These are phyloP conservation scores for Plectrocnemia conspersa DNA, from an alignment of 1,140 invertebrate genomes.

Conservation along the genomic window DNA sequence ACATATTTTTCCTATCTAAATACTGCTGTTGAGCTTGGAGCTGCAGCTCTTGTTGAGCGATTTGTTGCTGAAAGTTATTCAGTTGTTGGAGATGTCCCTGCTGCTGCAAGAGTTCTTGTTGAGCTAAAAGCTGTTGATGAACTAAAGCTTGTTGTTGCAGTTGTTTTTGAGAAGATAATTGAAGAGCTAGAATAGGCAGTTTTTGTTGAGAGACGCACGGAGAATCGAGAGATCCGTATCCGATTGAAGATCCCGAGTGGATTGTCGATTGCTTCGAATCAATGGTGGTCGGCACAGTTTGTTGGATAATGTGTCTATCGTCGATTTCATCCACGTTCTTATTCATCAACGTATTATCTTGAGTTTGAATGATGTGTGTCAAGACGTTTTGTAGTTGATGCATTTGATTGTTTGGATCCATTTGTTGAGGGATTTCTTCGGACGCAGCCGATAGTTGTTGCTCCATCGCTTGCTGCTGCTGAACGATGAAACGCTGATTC, in stretches of 20 bases:
- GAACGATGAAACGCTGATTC: constrained; percentile 32
- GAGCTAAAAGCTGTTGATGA: constrained; percentile 40
- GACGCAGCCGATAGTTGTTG: constrained; percentile 38
- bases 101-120: constrained; percentile 47
- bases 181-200: constrained; percentile 44
- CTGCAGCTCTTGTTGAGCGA: constrained; percentile 49
- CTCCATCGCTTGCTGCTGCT: constrained; percentile 38
- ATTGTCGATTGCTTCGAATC: constrained; percentile 38
- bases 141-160: constrained; percentile 39
- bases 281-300: no score
- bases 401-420: constrained; percentile 48
- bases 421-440: constrained; percentile 39
- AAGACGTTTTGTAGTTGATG: constrained; percentile 48
- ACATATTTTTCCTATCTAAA: constrained; percentile 45
- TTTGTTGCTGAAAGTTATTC: constrained; percentile 46
- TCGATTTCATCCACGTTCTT: no score
- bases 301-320: no score
- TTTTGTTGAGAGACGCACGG: constrained; percentile 40
- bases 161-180: constrained; percentile 47
- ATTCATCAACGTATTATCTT: constrained; percentile 28
- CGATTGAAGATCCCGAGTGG: constrained; percentile 20
- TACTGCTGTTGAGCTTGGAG: constrained; percentile 46
- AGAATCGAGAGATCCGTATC: constrained; percentile 32
- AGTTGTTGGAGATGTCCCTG: constrained; percentile 51
- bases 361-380: constrained; percentile 47